Conservation (phyloP, 2,113 vertebrate genomes). For the Lonchura striata region DNA sequence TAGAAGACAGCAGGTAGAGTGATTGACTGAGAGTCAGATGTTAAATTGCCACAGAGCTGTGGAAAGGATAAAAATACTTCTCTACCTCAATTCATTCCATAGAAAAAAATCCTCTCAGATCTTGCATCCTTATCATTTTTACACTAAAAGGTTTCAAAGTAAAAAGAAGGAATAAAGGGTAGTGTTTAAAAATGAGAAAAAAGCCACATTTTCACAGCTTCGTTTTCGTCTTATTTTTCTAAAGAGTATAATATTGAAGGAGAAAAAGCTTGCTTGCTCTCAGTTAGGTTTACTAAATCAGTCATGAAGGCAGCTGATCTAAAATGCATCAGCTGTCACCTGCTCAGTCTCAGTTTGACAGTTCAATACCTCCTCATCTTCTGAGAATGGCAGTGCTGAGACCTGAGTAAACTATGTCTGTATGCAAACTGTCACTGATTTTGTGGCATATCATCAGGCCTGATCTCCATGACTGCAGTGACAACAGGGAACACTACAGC, state of each 20-base stretch:
- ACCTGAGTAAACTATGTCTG: constrained; percentile 60
- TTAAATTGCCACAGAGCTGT: constrained; percentile 2
- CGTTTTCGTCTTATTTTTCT: neutral
- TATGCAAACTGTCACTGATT: constrained; percentile 72
- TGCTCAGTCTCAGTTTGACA: constrained; percentile 62
- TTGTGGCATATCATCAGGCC: constrained; percentile 66
- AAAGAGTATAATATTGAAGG: neutral
- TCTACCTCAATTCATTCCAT: neutral
- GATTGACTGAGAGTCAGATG: constrained; percentile 33
- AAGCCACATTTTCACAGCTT: neutral
- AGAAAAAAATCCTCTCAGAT: neutral
- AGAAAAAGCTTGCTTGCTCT: neutral
- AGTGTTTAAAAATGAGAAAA: constrained; percentile 13
- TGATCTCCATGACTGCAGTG: constrained; percentile 57
- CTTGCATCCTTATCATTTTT: neutral
- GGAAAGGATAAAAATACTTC: constrained; percentile 16
- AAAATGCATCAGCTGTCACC: constrained; percentile 72
- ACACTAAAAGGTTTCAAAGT: constrained; percentile 17
- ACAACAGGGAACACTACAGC: constrained; percentile 47
- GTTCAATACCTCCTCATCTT: constrained; percentile 71
- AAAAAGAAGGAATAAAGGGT: neutral
- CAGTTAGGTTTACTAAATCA: constrained; percentile 63
- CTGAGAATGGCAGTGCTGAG: constrained; percentile 67
- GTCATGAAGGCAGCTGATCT: constrained; percentile 63
- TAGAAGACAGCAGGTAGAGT: constrained; percentile 28